Base-by-base conservation (phyloP, 1,140 invertebrate genomes). In the Oscheius sp. region DNA sequence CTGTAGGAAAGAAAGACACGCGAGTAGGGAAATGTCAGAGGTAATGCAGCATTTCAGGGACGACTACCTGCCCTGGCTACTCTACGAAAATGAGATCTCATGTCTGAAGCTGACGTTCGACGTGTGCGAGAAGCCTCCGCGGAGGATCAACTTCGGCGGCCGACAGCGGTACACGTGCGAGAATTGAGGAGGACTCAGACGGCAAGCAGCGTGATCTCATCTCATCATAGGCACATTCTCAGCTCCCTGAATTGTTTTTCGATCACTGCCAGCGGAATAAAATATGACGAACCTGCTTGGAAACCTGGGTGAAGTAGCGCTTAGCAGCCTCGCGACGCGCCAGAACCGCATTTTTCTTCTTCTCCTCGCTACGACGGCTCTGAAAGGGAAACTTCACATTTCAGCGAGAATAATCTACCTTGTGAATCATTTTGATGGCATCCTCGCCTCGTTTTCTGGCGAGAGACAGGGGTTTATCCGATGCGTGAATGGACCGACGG, bases 1-100 rank as follows among this genome's bases (percentile, higher is more conserved):
- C 1, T 55, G n/a, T 58, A 0, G 1, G 34, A 58, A 58, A 29
- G 3, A 31, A 32, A 79, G 15, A 49, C 2, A 31, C 34, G 52
- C n/a, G n/a, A n/a, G n/a, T n/a, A n/a, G n/a, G n/a, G n/a, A n/a
- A n/a, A n/a, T n/a, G n/a, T n/a, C n/a, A n/a, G n/a, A 35, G n/a
- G n/a, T n/a, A n/a, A n/a, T n/a, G n/a, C n/a, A n/a, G n/a, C n/a
- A 1, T 81, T 81, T 18, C 73, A 84, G 78, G 74, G 79, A 84
- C 31, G 82, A 83, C 59, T 83, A 83, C 52, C 69, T 83, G 26
- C 82, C 82, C 0, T 83, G 82, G 82, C 73, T 83, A 3, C 71
- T 84, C 23, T 83, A 84, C 45, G 81, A 84, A 62, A 84, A 83
- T 61, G 81, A 84, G 71, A 79, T 83, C n/a, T 75, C 80, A 7